A percentile compares a stretch with the other conserved stretches of the same genome.
Evolutionary conservation across 1,140 invertebrate genomes (phyloP).

Genomic region (Zaprionus gabonicus): DNA sequence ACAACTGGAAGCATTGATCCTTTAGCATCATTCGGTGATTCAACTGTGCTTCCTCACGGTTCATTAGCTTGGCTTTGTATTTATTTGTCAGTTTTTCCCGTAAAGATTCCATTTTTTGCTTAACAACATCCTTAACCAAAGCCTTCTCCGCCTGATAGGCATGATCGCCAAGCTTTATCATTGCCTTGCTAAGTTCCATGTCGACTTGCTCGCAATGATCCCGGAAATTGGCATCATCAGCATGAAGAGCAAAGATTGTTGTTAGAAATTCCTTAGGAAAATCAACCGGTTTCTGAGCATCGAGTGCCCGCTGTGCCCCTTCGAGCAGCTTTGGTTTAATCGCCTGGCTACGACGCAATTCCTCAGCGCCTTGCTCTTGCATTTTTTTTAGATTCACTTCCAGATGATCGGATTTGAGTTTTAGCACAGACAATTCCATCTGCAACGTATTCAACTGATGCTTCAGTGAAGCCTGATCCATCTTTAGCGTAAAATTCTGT

Average conservation of each 20-base stretch:
- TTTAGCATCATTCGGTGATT: slow-evolving; percentile 14
- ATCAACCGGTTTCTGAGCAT: slow-evolving; percentile 21
- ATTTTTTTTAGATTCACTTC: slow-evolving; percentile 11
- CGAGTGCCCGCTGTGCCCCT: slow-evolving; percentile 18
- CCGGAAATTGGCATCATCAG: slow-evolving; percentile 32
- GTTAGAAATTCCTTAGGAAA: slow-evolving; percentile 52
- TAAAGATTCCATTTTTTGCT: slow-evolving; percentile 23
- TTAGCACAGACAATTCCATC: slow-evolving; percentile 35
- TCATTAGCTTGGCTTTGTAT: slow-evolving; percentile 35
- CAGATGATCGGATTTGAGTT: slow-evolving; percentile 38
- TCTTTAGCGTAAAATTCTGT: slow-evolving; percentile 10
- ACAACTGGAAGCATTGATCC: slow-evolving; percentile 45
- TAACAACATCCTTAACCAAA: not conserved
- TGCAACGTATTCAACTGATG: slow-evolving; percentile 29
- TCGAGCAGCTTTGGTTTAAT: slow-evolving; percentile 33
- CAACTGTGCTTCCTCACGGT: slow-evolving; percentile 14
- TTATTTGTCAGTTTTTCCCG: slow-evolving; percentile 31
- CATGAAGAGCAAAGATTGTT: slow-evolving; percentile 40
- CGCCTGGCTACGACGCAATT: not conserved
- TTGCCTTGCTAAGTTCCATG: slow-evolving; percentile 29
- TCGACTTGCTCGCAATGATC: slow-evolving; percentile 46
- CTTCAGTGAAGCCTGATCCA: slow-evolving; percentile 5
- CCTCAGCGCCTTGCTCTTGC: not conserved
- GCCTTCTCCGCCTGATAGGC: slow-evolving; percentile 21
- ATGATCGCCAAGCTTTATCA: slow-evolving; percentile 18